These are phyloP conservation scores for Sycophaga agraensis DNA, from an alignment of 1,140 invertebrate genomes.

Conservation along the genomic window DNA sequence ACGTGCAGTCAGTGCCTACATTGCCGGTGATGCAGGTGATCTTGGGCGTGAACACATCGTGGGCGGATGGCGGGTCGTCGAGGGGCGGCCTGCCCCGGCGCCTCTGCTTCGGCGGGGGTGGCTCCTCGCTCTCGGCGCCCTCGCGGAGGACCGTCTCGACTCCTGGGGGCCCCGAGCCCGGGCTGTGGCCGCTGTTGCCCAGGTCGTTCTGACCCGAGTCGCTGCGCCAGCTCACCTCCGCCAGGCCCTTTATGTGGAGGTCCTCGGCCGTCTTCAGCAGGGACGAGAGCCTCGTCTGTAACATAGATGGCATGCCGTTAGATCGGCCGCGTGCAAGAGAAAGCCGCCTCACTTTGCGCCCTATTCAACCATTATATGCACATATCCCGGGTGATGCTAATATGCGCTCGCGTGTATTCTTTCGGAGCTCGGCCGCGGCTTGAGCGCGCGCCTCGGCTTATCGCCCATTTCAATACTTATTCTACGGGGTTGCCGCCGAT, in stretches of 20 bases:
- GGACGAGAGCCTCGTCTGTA: slow-evolving; percentile 67
- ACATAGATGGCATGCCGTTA: slow-evolving; percentile 5
- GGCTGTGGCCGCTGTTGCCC: slow-evolving; percentile 42
- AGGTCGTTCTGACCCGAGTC: slow-evolving; percentile 56
- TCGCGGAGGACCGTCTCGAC: slow-evolving; percentile 57
- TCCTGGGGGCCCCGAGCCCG: slow-evolving; percentile 18
- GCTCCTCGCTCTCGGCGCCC: slow-evolving; percentile 42
- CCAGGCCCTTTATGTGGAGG: slow-evolving; percentile 85
- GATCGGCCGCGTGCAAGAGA: neutral
- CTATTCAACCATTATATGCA: no score
- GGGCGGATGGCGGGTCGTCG: slow-evolving; percentile 63
- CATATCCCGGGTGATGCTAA: no score
- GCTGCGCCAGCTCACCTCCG: slow-evolving; percentile 82
- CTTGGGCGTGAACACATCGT: slow-evolving; percentile 59
- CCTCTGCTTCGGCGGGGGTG: slow-evolving; percentile 45
- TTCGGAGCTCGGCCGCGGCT: no score
- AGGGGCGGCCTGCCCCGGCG: slow-evolving; percentile 66
- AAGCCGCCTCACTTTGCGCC: neutral
- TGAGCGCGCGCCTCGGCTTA: no score
- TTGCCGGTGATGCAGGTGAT: slow-evolving; percentile 59
- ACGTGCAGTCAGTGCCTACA: slow-evolving; percentile 47
- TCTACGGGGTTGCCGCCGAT: no score
- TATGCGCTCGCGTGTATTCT: no score
- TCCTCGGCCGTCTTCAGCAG: slow-evolving; percentile 89
- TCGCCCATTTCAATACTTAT: no score